Evolutionary conservation across 2,113 vertebrate species (phyloP), one percentile per base, ranked within the genome.

Genomic region (Turdus rufiventris): DNA sequence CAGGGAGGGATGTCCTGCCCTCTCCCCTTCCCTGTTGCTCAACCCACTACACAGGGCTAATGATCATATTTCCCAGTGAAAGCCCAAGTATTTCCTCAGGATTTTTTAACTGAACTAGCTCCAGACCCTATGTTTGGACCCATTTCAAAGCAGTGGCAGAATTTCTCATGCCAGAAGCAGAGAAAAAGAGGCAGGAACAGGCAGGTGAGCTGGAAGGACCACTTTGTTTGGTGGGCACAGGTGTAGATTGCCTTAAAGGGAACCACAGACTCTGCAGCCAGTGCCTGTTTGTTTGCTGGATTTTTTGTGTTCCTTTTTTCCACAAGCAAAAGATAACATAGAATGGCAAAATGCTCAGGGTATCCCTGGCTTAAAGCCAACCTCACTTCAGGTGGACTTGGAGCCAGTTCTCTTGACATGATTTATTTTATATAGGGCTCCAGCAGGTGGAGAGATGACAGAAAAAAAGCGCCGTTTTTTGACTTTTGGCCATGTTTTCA

Each of bases 381-480:
- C 21, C 28, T 79, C 5, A 7, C 9, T 14, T n/a, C 2, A 36
- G 56, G 42, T 4, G 26, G 28, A 19, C 16, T 43, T 38, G 4
- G 17, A 65, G 51, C 6, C n/a, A 29, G 17, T 5, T 48, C 50
- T 33, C 31, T 23, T 42, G 31, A 60, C 0, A 3, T 7, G 6
- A 54, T 5, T 36, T 34, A 36, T 18, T 65, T 40, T 17, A 45
- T 1, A 3, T 2, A n/a, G 17, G 33, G 16, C 40, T 53, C 31
- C 48, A 18, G 24, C 21, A 28, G 0, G 2, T 4, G 13, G 17
- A 12, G 60, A 62, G 17, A 13, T 0, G 10, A 15, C 6, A 15
- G 34, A 38, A 5, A n/a, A 13, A 12, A n/a, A 18, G 6, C 4
- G 13, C 10, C 1, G 0, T 1, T 58, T 57, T 51, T 14, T 85